Evolutionary conservation across 2,797 vertebrate genomes (phyloP), one percentile per base, ranked within the genome.

Genomic region (Anomalospiza imberbis): DNA sequence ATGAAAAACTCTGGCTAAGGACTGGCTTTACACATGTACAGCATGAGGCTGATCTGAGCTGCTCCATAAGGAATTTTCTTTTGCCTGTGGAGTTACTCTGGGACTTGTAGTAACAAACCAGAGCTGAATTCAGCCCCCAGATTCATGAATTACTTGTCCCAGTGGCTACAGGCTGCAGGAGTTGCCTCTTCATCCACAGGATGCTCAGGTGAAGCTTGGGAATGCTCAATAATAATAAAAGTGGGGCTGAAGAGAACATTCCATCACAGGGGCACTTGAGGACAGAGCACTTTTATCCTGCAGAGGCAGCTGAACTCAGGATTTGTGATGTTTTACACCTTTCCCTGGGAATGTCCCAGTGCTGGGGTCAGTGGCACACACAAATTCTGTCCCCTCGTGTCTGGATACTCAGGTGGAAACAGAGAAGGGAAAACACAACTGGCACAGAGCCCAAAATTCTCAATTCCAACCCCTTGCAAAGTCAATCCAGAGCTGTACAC

Each of bases 1-100:
- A 85, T 89, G 12, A 62, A 85, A 85, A 95, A 89, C 51, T 66
- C 80, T 92, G 87, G 58, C 17, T 86, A 66, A 94, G 60, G 76
- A 82, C 83, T 55, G 85, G 55, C 55, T 95, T 40, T 54, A 58
- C 79, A 84, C 54, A 88, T 3, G n/a, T n/a, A 78, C 36, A 81
- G 88, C 61, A 54, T 2, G 60, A 75, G 36, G 73, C 66, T 84
- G 73, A 75, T 72, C 70, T 48, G 70, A 91, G 62, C 58, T 51
- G 73, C 70, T 94, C 88, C 89, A 73, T 1, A 51, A 84, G 29
- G 70, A 88, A 94, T 84, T 81, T 62, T 68, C 54, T 81, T 85
- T 70, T 58, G 34, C 73, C 83, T 80, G 25, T 40, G 36, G 79
- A 91, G 66, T 90, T 93, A 94, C 79, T 86, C 62, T 78, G 82